Conservation (phyloP, 2,797 vertebrate species). For the Melanotaenia maccullochi region DNA sequence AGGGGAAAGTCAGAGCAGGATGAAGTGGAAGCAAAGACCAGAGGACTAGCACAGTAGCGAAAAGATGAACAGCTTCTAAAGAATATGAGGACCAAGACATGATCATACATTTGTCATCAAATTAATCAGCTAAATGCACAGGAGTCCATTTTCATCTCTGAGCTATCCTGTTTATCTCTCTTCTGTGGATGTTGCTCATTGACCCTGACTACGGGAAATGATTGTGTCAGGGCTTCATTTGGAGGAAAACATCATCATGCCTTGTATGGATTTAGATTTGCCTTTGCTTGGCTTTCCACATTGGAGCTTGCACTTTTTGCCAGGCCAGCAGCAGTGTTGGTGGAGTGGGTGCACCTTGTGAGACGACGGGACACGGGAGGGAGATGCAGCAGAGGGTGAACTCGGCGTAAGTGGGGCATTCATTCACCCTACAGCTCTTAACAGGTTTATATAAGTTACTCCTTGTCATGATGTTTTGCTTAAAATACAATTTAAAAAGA, state of each 20-base stretch:
- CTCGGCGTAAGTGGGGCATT: constrained; percentile 80
- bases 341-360: constrained; percentile 66
- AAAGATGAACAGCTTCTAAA: constrained; percentile 36
- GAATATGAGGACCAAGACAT: constrained; percentile 28
- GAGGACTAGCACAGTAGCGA: constrained; percentile 22
- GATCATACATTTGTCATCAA: constrained; percentile 25
- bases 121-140: constrained; percentile 39
- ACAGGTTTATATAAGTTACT: constrained; percentile 5
- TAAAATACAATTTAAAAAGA: background rate
- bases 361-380: constrained; percentile 61
- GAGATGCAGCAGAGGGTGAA: constrained; percentile 85
- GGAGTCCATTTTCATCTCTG: constrained; percentile 21
- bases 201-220: constrained; percentile 53
- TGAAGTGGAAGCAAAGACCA: constrained; percentile 51
- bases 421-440: constrained; percentile 28
- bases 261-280: constrained; percentile 63
- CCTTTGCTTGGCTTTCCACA: constrained; percentile 47
- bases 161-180: constrained; percentile 16
- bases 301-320: constrained; percentile 54
- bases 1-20: constrained; percentile 47
- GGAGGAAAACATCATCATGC: constrained; percentile 59
- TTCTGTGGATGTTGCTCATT: constrained; percentile 54
- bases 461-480: background rate
- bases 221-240: constrained; percentile 44
- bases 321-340: constrained; percentile 50